Percentiles rank a stretch among this genome's conserved stretches.
Evolutionary conservation across 2,888 invertebrate species (phyloP).

Genomic region (Geophilus truncorum): DNA sequence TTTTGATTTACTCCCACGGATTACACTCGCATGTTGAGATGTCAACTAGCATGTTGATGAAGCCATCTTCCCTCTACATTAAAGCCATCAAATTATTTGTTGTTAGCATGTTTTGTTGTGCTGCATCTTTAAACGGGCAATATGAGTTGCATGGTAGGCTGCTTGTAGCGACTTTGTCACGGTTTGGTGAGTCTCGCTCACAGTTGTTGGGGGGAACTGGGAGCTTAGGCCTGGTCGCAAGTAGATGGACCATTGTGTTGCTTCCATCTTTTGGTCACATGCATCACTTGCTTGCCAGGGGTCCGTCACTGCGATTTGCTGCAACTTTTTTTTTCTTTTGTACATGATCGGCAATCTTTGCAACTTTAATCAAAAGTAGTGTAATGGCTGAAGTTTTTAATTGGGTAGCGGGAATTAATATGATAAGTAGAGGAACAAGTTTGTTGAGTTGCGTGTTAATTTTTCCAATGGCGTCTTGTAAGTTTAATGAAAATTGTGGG

Average conservation of each 20-base stretch:
- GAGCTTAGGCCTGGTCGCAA: slow-evolving; percentile 1
- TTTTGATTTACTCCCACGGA: too few species aligned
- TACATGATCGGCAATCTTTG: neutral
- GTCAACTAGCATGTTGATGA: too few species aligned
- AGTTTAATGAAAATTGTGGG: slow-evolving; percentile 1
- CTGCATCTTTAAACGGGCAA: slow-evolving; percentile 18
- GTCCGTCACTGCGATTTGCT: neutral
- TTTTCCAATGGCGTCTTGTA: slow-evolving; percentile 2
- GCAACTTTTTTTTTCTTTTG: neutral
- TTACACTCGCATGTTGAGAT: too few species aligned
- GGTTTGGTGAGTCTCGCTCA: neutral
- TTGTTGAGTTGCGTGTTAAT: neutral
- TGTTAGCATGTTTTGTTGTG: neutral
- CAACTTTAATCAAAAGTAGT: neutral
- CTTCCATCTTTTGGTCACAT: slow-evolving; percentile 17
- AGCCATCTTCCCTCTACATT: too few species aligned
- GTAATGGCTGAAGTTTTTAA: too few species aligned
- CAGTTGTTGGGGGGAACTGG: neutral
- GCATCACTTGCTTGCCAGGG: neutral
- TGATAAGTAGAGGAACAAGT: neutral
- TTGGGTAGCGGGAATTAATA: too few species aligned
- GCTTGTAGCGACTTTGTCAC: slow-evolving; percentile 10
- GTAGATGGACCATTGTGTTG: slow-evolving; percentile 11
- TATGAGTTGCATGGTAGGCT: neutral
- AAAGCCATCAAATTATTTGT: neutral